Base-by-base conservation (phyloP, 2,797 vertebrate species). In the Neosilurus mollespiculum region DNA sequence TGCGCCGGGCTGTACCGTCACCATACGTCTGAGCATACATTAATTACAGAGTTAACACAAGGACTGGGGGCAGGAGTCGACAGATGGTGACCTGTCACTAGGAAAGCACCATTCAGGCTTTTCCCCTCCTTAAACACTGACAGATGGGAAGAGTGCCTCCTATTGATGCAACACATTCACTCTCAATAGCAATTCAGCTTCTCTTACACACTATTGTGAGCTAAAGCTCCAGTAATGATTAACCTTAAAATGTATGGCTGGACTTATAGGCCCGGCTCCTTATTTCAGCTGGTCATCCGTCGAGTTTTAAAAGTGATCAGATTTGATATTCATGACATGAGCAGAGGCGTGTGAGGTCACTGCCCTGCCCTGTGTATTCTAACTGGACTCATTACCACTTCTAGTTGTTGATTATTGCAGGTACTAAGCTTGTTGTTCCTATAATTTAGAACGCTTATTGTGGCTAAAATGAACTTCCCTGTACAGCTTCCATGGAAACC, bases 91-190 rank as follows among this genome's bases (percentile, higher is more conserved):
- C 87, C 88, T 3, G 54, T 84, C 87, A 82, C 83, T 64, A 80
- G 83, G 81, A 87, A 82, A 85, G 83, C 62, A 66, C 22, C 86
- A 88, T 86, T 84, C 86, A 88, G 87, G 87, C 84, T 78, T 81
- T 54, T 11, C 1, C 58, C 65, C 81, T 65, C 67, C 83, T 82
- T 62, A 64, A 85, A 49, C 51, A 43, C 82, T 81, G 85, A 87
- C 91, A 92, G 90, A 91, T 90, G 90, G 73, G 89, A 82, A 78
- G 80, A 87, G 80, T 83, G 83, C 80, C 85, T 79, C 86, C 85
- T 88, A 89, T 87, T 88, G 88, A 89, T 66, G 71, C 81, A 78
- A 67, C 85, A 83, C 82, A 87, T 81, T 62, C 88, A 83, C 85
- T 86, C 83, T 86, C 71, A 71, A 71, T 43, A 85, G 59, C 65